phyloP scores from a whole-genome alignment of 2,888 invertebrate genomes.

The Tinea semifulvella region DNA sequence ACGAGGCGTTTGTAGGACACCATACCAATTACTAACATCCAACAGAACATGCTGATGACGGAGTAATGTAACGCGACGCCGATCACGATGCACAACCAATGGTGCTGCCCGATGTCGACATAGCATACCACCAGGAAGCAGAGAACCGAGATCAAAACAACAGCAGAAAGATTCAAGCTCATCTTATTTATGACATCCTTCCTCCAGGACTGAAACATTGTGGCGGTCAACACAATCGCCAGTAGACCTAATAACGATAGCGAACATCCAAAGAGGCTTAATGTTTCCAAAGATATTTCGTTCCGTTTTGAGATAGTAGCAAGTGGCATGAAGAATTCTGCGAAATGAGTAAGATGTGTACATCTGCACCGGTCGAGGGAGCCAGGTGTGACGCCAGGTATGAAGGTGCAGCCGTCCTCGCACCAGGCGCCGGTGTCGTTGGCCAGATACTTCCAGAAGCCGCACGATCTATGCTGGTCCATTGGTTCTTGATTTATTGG shows the following conservation, averaged over 20 bases:
- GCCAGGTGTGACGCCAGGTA: constrained; percentile 31
- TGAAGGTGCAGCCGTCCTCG: constrained; percentile 55
- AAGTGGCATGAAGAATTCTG: constrained; percentile 54
- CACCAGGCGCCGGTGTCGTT: constrained; percentile 62
- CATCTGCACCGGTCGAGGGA: constrained; percentile 59
- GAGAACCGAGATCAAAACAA: constrained; percentile 52
- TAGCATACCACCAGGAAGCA: constrained; percentile 45
- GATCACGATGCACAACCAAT: constrained; percentile 59
- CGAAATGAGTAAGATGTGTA: constrained; percentile 68
- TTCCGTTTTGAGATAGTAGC: constrained; percentile 42
- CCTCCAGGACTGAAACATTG: constrained; percentile 67
- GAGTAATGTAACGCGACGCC: constrained; percentile 73
- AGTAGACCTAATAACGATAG: constrained; percentile 60
- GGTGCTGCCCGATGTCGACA: constrained; percentile 36
- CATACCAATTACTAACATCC: constrained; percentile 77
- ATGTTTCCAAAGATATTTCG: constrained; percentile 45
- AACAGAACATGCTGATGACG: constrained; percentile 72
- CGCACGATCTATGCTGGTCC: constrained; percentile 51
- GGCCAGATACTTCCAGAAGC: constrained; percentile 63
- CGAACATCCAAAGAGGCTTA: constrained; percentile 59
- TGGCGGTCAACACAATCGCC: constrained; percentile 60
- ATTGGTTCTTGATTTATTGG: constrained; percentile 30
- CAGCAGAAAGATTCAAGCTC: constrained; percentile 61
- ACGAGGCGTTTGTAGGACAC: constrained; percentile 74
- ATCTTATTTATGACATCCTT: constrained; percentile 69